Percentiles rank a stretch among this genome's conserved stretches.
Evolutionary conservation across 2,797 vertebrate genomes (phyloP).

Genomic region (Enteromius mattozi): DNA sequence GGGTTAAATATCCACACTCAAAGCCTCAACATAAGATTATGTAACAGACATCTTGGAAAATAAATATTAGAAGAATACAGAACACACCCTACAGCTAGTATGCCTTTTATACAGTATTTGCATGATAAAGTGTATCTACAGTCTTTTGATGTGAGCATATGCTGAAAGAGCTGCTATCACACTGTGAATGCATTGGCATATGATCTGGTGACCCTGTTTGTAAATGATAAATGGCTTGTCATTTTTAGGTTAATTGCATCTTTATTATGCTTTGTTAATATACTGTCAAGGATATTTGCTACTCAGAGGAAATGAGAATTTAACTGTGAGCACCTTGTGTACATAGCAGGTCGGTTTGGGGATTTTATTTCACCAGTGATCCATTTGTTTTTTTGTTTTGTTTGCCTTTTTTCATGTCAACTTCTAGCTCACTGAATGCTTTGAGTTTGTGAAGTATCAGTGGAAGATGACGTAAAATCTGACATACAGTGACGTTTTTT

Average conservation of each 20-base stretch:
- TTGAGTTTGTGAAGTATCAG: background rate
- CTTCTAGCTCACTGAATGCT: background rate
- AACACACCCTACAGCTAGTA: conserved; percentile 1
- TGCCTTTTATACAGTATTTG: conserved; percentile 20
- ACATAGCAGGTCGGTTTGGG: conserved; percentile 35
- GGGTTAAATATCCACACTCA: background rate
- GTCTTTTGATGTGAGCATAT: background rate
- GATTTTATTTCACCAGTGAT: conserved; percentile 6
- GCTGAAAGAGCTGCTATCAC: conserved; percentile 1
- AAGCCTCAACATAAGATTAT: conserved; percentile 2
- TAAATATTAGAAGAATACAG: conserved; percentile 24
- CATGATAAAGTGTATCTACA: conserved; percentile 27
- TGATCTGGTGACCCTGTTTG: conserved; percentile 56
- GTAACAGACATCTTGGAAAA: conserved; percentile 5
- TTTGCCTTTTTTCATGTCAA: background rate
- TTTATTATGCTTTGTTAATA: conserved; percentile 54
- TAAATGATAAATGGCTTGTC: conserved; percentile 64
- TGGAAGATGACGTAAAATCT: background rate
- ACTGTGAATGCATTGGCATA: background rate
- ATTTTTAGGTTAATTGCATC: conserved; percentile 59
- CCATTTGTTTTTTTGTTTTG: background rate
- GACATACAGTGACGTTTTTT: too few relatives aligned
- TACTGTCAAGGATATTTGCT: conserved; percentile 53
- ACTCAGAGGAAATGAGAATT: conserved; percentile 44
- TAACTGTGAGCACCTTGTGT: conserved; percentile 34